phyloP scores from a whole-genome alignment of 2,888 invertebrate genomes.

The Acanthopleura granulata region DNA sequence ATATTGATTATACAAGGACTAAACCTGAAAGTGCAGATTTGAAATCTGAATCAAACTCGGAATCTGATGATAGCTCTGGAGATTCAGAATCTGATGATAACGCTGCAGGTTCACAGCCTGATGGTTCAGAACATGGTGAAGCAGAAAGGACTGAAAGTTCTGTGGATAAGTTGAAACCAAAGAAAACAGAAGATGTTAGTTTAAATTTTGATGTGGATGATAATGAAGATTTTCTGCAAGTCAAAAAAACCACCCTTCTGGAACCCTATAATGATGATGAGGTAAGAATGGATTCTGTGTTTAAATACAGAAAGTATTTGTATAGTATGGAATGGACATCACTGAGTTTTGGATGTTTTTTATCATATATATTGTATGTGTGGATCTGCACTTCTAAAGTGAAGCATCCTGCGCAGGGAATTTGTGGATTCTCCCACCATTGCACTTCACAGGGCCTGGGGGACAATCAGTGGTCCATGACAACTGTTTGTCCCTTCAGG shows the following conservation, averaged over 20 bases:
- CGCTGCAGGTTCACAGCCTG: neutral
- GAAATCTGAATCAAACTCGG: neutral
- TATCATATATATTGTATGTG: too few species aligned
- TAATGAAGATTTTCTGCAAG: constrained; percentile 32
- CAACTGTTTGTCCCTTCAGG: too few species aligned
- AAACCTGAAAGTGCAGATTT: too few species aligned
- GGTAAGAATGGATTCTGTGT: neutral
- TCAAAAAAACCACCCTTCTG: constrained; percentile 21
- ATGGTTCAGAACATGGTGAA: neutral
- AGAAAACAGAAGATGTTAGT: neutral
- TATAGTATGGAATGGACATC: too few species aligned
- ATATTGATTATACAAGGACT: neutral
- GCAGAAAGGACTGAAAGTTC: neutral
- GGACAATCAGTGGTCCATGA: too few species aligned
- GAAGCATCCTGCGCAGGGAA: too few species aligned
- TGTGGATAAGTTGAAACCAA: neutral
- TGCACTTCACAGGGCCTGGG: too few species aligned
- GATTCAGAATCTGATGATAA: neutral
- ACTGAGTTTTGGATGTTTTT: too few species aligned
- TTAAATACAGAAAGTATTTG: too few species aligned
- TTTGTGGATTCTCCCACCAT: too few species aligned
- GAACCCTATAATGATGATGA: constrained; percentile 20
- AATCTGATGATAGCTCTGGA: neutral
- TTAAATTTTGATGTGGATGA: constrained; percentile 26
- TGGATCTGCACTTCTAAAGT: too few species aligned